Evolutionary conservation across 2,113 vertebrate species (phyloP), one percentile per base, ranked within the genome.

Genomic region (Aix galericulata): DNA sequence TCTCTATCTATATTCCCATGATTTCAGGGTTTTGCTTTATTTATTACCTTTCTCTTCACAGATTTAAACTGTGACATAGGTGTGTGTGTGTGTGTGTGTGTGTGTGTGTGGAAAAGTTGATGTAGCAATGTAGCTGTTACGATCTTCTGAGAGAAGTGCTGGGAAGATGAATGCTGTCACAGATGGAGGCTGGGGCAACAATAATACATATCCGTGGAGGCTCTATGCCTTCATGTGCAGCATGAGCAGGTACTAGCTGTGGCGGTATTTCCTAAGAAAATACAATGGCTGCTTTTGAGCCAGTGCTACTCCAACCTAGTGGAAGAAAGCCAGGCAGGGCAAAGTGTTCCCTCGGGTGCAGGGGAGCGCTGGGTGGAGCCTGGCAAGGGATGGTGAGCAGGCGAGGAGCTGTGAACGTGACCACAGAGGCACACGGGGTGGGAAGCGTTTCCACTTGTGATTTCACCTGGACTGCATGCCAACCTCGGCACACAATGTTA

Each of bases 401-500:
- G 44, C 2, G 2, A 77, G 89, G 79, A 86, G 53, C 86, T 16
- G 62, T 86, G 91, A 89, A 86, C 93, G 85, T 92, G 90, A 66
- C 38, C 0, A 1, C 52, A 2, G 86, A 72, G 93, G 46, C 82
- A 56, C 3, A 21, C 2, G 4, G 89, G 93, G 89, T 91, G 88
- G 90, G 93, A 95, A 88, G 91, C 77, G 44, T 95, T 96, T 92
- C 95, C 89, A 88, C 78, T 8, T 67, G 91, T 95, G 96, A 96
- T 62, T 94, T 90, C 93, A 94, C 94, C 94, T 95, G 96, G 88
- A 82, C 13, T 71, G 59, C 0, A 23, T 94, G 96, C 95, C 95
- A 96, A 10, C 79, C 95, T 42, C 86, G 2, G 84, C 81, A 93
- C 86, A 97, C 96, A 97, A 95, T 97, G 97, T 97, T 97, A 97